phyloP scores from a whole-genome alignment of 2,113 vertebrate species.

The Axis porcinus region DNA sequence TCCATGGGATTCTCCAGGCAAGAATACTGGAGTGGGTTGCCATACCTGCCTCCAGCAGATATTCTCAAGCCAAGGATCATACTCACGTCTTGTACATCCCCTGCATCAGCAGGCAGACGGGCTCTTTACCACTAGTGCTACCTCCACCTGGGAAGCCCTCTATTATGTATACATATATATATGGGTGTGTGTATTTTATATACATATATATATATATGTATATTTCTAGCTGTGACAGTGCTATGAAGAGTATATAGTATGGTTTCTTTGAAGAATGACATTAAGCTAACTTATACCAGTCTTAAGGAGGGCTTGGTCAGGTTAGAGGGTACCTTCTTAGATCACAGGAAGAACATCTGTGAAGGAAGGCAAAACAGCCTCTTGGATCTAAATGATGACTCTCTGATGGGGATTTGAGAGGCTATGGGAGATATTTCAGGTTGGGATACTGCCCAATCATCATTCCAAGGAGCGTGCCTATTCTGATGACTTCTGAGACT shows the following conservation, averaged over 20 bases:
- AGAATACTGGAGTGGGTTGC: not conserved
- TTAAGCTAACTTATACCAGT: not conserved
- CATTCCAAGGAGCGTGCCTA: slow-evolving; percentile 14
- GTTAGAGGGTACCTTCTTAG: not conserved
- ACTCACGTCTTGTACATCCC: not conserved
- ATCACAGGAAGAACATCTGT: not conserved
- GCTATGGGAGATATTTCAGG: not conserved
- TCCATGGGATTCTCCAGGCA: not conserved
- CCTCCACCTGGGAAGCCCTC: not conserved
- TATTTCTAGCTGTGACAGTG: not conserved
- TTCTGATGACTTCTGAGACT: not conserved
- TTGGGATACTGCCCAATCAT: not conserved
- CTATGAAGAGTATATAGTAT: not conserved
- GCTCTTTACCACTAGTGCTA: not conserved
- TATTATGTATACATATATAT: not conserved
- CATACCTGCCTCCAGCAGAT: not conserved
- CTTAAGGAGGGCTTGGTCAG: not conserved
- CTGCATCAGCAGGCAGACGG: not conserved
- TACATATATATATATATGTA: rapidly evolving
- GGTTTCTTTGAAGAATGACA: not conserved
- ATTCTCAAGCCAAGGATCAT: not conserved
- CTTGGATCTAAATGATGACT: not conserved
- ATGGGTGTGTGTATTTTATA: not conserved
- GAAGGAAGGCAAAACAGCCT: not conserved
- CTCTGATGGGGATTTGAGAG: not conserved